Base-by-base conservation (phyloP, 1,140 invertebrate genomes). In the Bombus confusus region DNA sequence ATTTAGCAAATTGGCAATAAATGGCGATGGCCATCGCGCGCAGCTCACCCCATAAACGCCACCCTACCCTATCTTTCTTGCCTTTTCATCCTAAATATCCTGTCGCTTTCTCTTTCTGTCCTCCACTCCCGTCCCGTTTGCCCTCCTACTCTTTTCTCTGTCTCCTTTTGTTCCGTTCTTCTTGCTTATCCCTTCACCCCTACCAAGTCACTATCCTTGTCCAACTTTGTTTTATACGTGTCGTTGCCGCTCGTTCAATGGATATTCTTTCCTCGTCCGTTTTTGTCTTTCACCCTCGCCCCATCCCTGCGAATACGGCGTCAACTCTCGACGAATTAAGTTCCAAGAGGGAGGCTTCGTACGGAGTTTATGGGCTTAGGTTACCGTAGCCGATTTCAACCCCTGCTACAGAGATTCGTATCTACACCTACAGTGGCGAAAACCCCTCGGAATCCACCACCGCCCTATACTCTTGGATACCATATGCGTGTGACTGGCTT, bases 1-100 rank as follows among this genome's bases (percentile, higher is more conserved):
- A 95, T 95, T 95, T 94, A 95, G 94, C 94, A 95, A 95, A 95
- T 95, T 95, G 94, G 92, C 94, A 94, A 95, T 95, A 95, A 95
- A 95, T 95, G 93, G 87, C 92, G 93, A 94, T 94, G 93, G 93
- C 92, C 93, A 93, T 94, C 92, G 92, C 90, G 81, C 76, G 80
- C 86, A 91, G 91, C 90, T 91, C 90, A 86, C 90, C 91, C 92
- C 88, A 88, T 92, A 91, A 91, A 92, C 87, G 89, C 84, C 37
- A 76, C 80, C 66, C 86, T 71, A 66, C 83, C 73, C 76, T 69
- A 85, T 85, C 79, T 57, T 85, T 86, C 87, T 85, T 86, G 83
- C 79, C 79, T 79, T 87, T 85, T 39, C 87, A 47, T 75, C 66
- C 87, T 66, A n/a, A 66, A 72, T 47, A 52, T 57, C 64, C 74